Evolutionary conservation across 2,888 invertebrate species (phyloP).

Genomic region (Diaphora mendica): DNA sequence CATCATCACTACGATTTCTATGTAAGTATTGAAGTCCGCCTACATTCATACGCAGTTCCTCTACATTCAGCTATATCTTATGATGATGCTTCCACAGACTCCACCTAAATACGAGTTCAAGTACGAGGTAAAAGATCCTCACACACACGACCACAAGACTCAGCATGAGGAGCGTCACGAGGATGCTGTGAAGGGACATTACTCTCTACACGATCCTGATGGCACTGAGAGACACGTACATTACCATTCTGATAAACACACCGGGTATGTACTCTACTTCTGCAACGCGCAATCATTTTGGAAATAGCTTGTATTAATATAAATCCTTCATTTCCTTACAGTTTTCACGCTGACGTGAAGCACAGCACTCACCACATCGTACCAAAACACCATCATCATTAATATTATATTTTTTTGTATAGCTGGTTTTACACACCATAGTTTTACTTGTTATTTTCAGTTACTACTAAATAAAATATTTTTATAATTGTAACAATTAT

Average conservation of each 20-base stretch:
- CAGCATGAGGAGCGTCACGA: conserved; percentile 84
- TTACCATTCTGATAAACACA: conserved; percentile 44
- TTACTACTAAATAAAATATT: background rate
- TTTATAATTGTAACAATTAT: background rate
- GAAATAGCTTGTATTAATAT: background rate
- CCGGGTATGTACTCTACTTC: conserved; percentile 42
- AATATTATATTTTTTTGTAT: background rate
- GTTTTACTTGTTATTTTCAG: background rate
- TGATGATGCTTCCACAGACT: background rate
- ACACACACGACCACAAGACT: conserved; percentile 85
- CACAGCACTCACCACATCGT: conserved; percentile 61
- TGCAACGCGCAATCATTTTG: background rate
- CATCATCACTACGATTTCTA: conserved; percentile 55
- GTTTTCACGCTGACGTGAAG: conserved; percentile 63
- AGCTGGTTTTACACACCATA: background rate
- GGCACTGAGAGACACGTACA: conserved; percentile 48
- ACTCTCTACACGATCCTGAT: conserved; percentile 55
- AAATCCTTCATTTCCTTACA: conserved; percentile 1
- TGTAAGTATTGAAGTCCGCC: conserved; percentile 37
- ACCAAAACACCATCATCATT: conserved; percentile 53
- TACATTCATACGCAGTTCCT: background rate
- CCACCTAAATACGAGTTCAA: conserved; percentile 63
- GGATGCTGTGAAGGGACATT: conserved; percentile 87
- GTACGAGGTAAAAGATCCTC: conserved; percentile 76
- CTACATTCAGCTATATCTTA: background rate